Base-by-base conservation (phyloP, 2,888 invertebrate species). In the Caenorhabditis sulstoni region DNA sequence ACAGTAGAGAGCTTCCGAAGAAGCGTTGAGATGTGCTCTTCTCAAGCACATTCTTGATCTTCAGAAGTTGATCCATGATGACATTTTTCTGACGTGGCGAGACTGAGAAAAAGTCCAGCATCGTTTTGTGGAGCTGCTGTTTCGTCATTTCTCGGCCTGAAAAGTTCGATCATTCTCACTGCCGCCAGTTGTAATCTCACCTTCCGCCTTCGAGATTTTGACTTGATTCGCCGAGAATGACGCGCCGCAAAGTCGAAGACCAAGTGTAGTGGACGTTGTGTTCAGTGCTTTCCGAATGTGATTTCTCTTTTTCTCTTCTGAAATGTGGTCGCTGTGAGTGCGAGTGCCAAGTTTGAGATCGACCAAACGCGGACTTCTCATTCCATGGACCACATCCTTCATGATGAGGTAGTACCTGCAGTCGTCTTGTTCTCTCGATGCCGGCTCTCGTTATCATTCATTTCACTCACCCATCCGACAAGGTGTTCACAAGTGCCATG, bases 321-420 rank as follows among this genome's bases (percentile, higher is more conserved):
- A 18, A 14, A 64, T 55, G 16, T 20, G 41, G 22, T 71, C 71
- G 18, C 57, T 57, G 16, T 64, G 41, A 23, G 71, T 71, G 3
- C 71, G 29, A 12, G 64, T 64, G n/a, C 71, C 71, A 0, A 71
- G 23, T 8, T 71, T 71, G 29, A 71, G 20, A 16, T 71, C 71
- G 1, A 71, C 12, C 9, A 71, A 2, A 5, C 71, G 29, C 8
- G 71, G 71, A 3, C 45, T 47, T 1, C 0, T n/a, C 55, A 61
- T 41, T 23, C 41, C 71, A 44, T 64, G 45, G 0, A 29, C 50
- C 0, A n/a, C 57, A 23, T 71, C 62, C 29, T 41, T 47, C 64
- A 71, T 47, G 0, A 71, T 29, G 0, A 71, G 49, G 14, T 29
- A 71, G 44, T 57, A 12, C 14, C 71, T 71, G 49, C n/a, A n/a